Evolutionary conservation across 2,797 vertebrate genomes (phyloP).

Genomic region (Halcyon chelicuti): DNA sequence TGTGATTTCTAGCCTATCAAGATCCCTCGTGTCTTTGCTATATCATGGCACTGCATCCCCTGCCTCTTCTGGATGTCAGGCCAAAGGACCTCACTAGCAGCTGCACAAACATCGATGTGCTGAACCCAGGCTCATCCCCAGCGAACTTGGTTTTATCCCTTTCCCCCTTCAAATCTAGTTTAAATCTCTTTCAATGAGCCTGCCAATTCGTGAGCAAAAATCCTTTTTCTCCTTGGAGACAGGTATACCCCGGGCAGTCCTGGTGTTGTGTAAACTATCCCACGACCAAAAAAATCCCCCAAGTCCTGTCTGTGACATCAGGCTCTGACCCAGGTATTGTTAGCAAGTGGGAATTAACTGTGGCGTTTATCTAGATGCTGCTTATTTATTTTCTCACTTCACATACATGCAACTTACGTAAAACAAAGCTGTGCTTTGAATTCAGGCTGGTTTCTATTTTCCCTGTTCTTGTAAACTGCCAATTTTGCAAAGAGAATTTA

Average conservation of each 20-base stretch:
- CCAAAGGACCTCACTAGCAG: not conserved
- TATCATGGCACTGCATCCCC: not conserved
- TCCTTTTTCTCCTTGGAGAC: no score
- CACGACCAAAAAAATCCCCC: no score
- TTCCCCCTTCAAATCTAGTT: no score
- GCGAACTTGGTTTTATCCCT: no score
- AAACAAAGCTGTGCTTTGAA: not conserved
- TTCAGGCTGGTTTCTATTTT: not conserved
- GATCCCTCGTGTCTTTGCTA: not conserved
- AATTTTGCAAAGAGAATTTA: not conserved
- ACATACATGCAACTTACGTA: not conserved
- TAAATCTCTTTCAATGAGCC: no score
- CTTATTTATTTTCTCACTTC: constrained; percentile 7
- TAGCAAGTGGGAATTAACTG: not conserved
- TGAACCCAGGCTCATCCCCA: no score
- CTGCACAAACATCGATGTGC: not conserved
- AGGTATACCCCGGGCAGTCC: no score
- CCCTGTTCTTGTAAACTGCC: not conserved
- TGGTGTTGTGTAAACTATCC: no score
- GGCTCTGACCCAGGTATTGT: not conserved
- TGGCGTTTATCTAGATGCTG: not conserved
- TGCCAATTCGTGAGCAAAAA: no score
- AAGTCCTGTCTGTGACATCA: no score
- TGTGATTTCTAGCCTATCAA: not conserved
- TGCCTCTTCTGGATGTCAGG: not conserved